Conservation (phyloP, 2,797 vertebrate species). For the Gambusia yucatana region DNA sequence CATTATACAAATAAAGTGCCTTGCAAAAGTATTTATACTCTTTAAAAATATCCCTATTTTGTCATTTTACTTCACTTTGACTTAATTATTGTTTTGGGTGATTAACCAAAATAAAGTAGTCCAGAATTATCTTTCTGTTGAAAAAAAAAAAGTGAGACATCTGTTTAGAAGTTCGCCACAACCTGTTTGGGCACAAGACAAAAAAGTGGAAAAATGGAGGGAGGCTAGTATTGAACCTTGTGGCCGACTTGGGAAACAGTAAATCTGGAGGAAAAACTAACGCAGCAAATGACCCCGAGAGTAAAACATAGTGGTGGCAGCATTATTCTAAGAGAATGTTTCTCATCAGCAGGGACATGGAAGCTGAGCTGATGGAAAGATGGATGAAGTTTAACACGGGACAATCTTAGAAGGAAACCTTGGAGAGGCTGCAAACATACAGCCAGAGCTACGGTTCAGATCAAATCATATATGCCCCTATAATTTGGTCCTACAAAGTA, state of each 20-base stretch:
- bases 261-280: neutral
- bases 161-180: neutral
- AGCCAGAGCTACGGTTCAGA: neutral
- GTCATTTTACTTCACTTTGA: neutral
- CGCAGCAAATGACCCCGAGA: neutral
- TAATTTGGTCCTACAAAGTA: neutral
- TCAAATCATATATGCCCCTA: neutral
- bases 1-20: neutral
- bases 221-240: neutral
- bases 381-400: neutral
- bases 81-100: neutral
- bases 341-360: neutral
- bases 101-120: neutral
- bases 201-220: neutral
- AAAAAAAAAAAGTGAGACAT: neutral
- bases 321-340: neutral
- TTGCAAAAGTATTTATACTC: neutral
- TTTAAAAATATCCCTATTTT: neutral
- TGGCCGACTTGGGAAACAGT: neutral
- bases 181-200: neutral
- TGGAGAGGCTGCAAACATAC: neutral
- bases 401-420: neutral
- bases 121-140: neutral
- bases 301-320: no score
- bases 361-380: neutral